Evolutionary conservation across 2,888 invertebrate species (phyloP).

Genomic region (Ormyrus pomaceus): DNA sequence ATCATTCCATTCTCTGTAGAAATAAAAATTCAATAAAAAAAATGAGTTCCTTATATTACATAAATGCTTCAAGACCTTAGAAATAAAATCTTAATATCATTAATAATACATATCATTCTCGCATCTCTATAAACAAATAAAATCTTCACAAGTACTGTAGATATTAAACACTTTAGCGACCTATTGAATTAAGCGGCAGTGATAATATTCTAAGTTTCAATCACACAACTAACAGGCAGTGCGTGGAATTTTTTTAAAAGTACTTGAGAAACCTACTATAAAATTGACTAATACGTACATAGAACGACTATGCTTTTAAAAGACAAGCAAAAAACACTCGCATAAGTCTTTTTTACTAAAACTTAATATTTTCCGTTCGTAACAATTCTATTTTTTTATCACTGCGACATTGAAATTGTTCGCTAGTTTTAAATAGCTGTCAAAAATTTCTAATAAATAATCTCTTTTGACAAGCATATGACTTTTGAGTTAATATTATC

Average conservation of each 20-base stretch:
- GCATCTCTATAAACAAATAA: conserved; percentile 45
- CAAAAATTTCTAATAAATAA: conserved; percentile 54
- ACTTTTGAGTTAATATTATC: conserved; percentile 40
- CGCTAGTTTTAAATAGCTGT: conserved; percentile 47
- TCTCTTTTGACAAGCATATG: conserved; percentile 49
- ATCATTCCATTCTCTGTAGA: conserved; percentile 12
- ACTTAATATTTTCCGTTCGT: conserved; percentile 48
- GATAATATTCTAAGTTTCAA: conserved; percentile 44
- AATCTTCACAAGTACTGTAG: conserved; percentile 42
- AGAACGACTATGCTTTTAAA: conserved; percentile 51
- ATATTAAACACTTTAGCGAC: conserved; percentile 45
- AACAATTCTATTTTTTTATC: conserved; percentile 51
- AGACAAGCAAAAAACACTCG: conserved; percentile 50
- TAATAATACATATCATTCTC: conserved; percentile 48
- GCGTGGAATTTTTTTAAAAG: conserved; percentile 35
- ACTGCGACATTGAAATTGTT: conserved; percentile 53
- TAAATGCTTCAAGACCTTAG: conserved; percentile 39
- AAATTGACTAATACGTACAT: conserved; percentile 56
- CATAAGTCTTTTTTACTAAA: conserved; percentile 47
- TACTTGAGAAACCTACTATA: conserved; percentile 51
- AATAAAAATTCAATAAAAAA: conserved; percentile 41
- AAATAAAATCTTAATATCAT: conserved; percentile 44
- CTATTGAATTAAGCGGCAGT: conserved; percentile 55
- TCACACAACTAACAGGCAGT: conserved; percentile 47
- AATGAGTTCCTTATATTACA: conserved; percentile 40